Conservation (phyloP, 1,140 invertebrate species). For the Melanaphis sacchari region DNA sequence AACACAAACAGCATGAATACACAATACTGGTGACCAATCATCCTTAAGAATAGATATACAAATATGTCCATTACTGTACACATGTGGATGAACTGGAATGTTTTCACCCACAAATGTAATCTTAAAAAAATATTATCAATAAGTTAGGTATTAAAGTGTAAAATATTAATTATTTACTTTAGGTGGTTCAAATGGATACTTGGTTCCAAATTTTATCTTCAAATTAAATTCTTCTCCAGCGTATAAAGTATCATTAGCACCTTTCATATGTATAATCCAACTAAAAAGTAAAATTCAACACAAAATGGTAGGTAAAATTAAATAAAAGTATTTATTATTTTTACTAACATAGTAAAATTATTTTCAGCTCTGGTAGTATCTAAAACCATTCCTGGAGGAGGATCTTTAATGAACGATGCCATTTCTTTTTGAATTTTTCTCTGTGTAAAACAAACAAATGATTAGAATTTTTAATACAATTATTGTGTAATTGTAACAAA, state of each 20-base stretch:
- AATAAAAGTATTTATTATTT: not conserved
- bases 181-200: conserved; percentile 98
- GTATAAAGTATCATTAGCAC: conserved; percentile 91
- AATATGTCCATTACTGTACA: conserved; percentile 99
- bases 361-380: not conserved
- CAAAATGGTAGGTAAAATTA: not conserved
- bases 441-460: not conserved
- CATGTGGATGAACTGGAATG: conserved; percentile 97
- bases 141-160: conserved; percentile 19
- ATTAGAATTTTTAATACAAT: not conserved
- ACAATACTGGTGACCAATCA: conserved; percentile 97
- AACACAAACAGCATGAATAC: conserved; percentile 94
- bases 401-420: not conserved
- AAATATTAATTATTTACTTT: conserved; percentile 71
- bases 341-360: not conserved
- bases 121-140: conserved; percentile 63
- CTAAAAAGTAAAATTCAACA: conserved; percentile 65
- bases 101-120: conserved; percentile 94
- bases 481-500: too few relatives aligned
- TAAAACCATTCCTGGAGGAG: not conserved
- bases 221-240: conserved; percentile 95
- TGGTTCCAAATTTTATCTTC: conserved; percentile 95
- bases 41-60: conserved; percentile 98
- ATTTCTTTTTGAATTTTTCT: not conserved
- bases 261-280: conserved; percentile 94